phyloP scores from a whole-genome alignment of 2,113 vertebrate species.

The Anoplopoma fimbria region DNA sequence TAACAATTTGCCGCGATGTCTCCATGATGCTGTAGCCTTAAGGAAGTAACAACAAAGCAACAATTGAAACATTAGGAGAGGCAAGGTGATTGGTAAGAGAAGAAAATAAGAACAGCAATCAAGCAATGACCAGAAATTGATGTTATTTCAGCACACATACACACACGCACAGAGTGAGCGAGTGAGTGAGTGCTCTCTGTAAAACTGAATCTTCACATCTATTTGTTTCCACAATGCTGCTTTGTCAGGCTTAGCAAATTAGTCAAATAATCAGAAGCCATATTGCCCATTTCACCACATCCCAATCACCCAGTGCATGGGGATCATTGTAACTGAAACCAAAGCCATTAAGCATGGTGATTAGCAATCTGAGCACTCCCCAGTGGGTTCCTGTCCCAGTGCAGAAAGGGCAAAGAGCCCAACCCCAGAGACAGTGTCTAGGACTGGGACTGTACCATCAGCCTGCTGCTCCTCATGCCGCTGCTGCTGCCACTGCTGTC shows the following conservation, averaged over 20 bases:
- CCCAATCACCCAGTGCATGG: slow-evolving; percentile 86
- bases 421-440: slow-evolving; percentile 88
- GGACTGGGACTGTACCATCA: slow-evolving; percentile 99
- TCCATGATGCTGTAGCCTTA: not conserved
- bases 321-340: slow-evolving; percentile 77
- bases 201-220: no score
- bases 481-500: slow-evolving; percentile 86
- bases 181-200: no score
- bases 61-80: slow-evolving; percentile 26
- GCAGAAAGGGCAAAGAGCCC: slow-evolving; percentile 74
- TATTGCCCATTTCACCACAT: slow-evolving; percentile 94
- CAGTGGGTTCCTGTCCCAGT: slow-evolving; percentile 71
- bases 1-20: slow-evolving; percentile 3
- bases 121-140: slow-evolving; percentile 35
- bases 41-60: slow-evolving; percentile 30
- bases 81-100: slow-evolving; percentile 33
- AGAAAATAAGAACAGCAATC: slow-evolving; percentile 36
- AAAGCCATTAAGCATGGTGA: slow-evolving; percentile 76
- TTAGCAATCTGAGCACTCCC: slow-evolving; percentile 71
- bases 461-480: slow-evolving; percentile 90
- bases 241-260: slow-evolving; percentile 44
- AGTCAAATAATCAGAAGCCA: slow-evolving; percentile 84
- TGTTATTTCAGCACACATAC: slow-evolving; percentile 1
- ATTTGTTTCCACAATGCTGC: slow-evolving; percentile 12
- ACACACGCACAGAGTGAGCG: not conserved